A percentile compares a stretch with the other conserved stretches of the same genome.
Evolutionary conservation across 2,113 vertebrate species (phyloP).

Genomic region (Albula glossodonta): DNA sequence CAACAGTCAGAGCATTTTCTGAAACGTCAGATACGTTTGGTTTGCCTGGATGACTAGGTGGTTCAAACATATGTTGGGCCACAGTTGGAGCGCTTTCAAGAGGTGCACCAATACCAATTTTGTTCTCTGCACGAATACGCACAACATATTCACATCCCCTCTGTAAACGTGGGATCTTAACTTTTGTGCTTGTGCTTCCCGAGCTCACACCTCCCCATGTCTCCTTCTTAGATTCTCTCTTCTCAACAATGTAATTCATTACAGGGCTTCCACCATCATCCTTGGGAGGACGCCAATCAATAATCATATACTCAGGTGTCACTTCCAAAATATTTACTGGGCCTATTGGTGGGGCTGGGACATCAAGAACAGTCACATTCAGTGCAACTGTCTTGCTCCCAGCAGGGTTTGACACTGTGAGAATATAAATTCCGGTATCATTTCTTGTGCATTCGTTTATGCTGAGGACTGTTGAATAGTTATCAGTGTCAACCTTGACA

Average conservation of each 20-base stretch:
- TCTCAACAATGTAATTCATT: conserved; percentile 94
- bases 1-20: conserved; percentile 88
- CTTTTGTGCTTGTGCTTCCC: conserved; percentile 81
- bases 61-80: conserved; percentile 88
- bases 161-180: conserved; percentile 87
- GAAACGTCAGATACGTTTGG: conserved; percentile 83
- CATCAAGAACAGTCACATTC: conserved; percentile 92
- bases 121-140: conserved; percentile 92
- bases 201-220: conserved; percentile 93
- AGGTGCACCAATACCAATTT: conserved; percentile 91
- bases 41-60: conserved; percentile 91
- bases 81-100: conserved; percentile 91
- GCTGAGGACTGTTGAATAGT: conserved; percentile 87
- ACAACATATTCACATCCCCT: conserved; percentile 91
- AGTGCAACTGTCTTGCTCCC: conserved; percentile 88
- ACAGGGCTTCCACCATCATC: conserved; percentile 93
- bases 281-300: conserved; percentile 94
- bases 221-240: conserved; percentile 90
- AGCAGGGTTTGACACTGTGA: conserved; percentile 91
- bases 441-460: conserved; percentile 89
- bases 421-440: conserved; percentile 90
- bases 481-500: conserved; percentile 88
- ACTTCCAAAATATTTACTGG: conserved; percentile 92
- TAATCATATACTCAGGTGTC: conserved; percentile 90
- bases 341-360: conserved; percentile 93